phyloP scores from a whole-genome alignment of 1,140 invertebrate genomes.

The Drosophila lowei region DNA sequence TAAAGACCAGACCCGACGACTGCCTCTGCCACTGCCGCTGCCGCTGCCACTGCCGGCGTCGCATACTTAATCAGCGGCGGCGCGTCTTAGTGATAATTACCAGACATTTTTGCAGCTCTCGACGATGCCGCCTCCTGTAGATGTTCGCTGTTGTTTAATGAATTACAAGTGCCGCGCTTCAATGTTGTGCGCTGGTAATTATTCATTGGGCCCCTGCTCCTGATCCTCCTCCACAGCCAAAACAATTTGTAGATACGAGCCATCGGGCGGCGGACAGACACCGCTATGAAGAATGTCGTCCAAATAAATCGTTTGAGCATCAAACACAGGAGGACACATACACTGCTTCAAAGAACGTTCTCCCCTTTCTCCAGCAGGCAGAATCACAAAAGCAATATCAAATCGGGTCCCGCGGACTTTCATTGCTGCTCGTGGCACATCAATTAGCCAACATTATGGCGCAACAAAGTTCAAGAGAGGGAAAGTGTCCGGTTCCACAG shows the following conservation, averaged over 20 bases:
- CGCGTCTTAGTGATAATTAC: conserved; percentile 77
- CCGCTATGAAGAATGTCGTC: neutral
- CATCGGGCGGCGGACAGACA: too few relatives aligned
- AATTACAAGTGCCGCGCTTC: conserved; percentile 54
- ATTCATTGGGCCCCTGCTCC: conserved; percentile 44
- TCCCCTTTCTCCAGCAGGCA: too few relatives aligned
- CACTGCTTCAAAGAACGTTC: too few relatives aligned
- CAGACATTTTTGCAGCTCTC: conserved; percentile 64
- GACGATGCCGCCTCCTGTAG: conserved; percentile 19
- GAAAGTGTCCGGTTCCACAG: neutral
- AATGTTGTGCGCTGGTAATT: conserved; percentile 50
- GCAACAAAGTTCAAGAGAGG: neutral
- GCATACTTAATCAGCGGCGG: conserved; percentile 76
- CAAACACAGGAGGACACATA: neutral
- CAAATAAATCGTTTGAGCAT: conserved; percentile 29
- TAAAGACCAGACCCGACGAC: neutral
- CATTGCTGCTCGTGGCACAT: conserved; percentile 1
- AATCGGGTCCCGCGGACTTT: too few relatives aligned
- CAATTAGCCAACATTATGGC: conserved; percentile 8
- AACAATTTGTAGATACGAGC: conserved; percentile 39
- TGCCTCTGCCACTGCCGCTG: conserved; percentile 14
- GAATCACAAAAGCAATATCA: too few relatives aligned
- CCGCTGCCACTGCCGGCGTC: conserved; percentile 45
- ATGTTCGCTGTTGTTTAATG: conserved; percentile 55
- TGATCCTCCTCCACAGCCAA: neutral